Percentiles rank a stretch among this genome's conserved stretches.
Conservation (phyloP, 2,888 invertebrate species). For the Sepioteuthis lessoniana region DNA sequence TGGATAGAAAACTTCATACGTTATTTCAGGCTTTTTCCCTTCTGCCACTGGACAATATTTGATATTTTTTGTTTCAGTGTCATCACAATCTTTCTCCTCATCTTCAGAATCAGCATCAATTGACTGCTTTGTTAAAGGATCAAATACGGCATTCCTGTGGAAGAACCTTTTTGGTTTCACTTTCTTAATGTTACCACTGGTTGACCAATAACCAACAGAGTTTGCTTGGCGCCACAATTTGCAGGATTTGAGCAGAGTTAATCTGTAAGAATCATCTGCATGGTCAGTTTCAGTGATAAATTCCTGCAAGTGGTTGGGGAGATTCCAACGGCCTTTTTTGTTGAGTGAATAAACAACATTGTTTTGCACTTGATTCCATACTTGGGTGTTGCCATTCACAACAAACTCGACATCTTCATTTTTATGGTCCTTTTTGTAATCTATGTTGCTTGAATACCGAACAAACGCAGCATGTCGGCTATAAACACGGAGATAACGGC, state of each 20-base stretch:
- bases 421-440: background rate
- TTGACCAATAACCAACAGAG: background rate
- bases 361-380: constrained; percentile 48
- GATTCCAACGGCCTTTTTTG: constrained; percentile 63
- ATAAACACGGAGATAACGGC: constrained; percentile 57
- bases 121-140: background rate
- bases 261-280: background rate
- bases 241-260: background rate
- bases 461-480: constrained; percentile 51
- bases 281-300: constrained; percentile 53
- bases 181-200: background rate
- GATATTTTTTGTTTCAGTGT: background rate
- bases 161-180: background rate
- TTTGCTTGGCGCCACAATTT: background rate
- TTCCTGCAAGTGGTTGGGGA: constrained; percentile 59
- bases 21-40: constrained; percentile 50
- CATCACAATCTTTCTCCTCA: background rate
- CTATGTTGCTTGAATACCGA: background rate
- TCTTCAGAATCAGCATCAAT: background rate
- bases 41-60: background rate
- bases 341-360: constrained; percentile 62
- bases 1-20: constrained; percentile 57
- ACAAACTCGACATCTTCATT: background rate
- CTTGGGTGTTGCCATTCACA: background rate
- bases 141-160: background rate